Evolutionary conservation across 2,888 invertebrate genomes (phyloP), one percentile per base, ranked within the genome.

Genomic region (Drosophila mayaguana): DNA sequence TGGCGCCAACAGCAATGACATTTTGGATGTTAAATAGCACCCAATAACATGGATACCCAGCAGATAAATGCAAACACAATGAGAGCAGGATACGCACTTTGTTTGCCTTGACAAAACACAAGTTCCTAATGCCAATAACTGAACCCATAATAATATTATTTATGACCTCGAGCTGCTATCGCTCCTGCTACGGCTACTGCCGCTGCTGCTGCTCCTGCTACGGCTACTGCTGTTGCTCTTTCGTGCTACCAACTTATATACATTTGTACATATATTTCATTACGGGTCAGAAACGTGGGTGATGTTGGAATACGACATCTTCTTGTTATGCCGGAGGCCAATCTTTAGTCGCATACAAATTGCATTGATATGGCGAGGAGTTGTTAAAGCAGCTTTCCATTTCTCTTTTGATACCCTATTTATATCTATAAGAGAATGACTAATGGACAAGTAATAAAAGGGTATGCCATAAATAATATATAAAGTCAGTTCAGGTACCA

Each of bases 91-190:
- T 46, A 66, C 55, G 51, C 57, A 74, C 63, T 69, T 75, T 80
- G 78, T 84, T 79, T 84, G 81, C 73, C 70, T 74, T 85, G 86
- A 83, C 83, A 85, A 50, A 83, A 85, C 78, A 78, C 77, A 75
- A 81, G 83, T 68, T 72, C 63, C 65, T 72, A 66, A 78, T 72
- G 68, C 75, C 78, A 78, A 78, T 85, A 80, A 80, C 72, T 76
- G 79, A 78, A 75, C 83, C 83, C 80, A 83, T 85, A 85, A 85
- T 83, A 81, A 74, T 83, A 85, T 83, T 83, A 83, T 85, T 83
- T 85, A 83, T 83, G 72, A 70, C 81, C 68, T 43, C 60, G 51
- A 69, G 73, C 70, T 63, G 55, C 36, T 46, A 38, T 18, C 62
- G 60, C 48, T 34, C 9, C 36, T 36, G 38, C 46, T 48, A 53